Evolutionary conservation across 2,113 vertebrate species (phyloP).

Genomic region (Cnemophilus loriae): DNA sequence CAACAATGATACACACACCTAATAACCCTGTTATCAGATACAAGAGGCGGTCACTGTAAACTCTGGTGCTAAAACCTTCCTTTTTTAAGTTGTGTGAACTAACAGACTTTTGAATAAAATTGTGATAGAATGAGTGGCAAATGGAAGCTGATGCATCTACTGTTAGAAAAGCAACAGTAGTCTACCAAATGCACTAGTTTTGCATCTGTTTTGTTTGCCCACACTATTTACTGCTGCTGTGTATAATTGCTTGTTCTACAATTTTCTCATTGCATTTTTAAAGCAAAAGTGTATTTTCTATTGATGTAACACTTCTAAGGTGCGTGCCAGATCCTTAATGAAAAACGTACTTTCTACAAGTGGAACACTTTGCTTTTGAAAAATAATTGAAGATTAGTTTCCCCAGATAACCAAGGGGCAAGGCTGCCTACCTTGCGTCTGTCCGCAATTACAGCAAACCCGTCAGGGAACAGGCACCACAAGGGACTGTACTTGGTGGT

Average conservation of each 20-base stretch:
- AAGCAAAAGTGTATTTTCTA: background rate
- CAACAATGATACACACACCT: conserved; percentile 97
- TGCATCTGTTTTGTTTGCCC: background rate
- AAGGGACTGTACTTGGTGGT: background rate
- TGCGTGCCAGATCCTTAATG: background rate
- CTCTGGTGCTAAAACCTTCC: background rate
- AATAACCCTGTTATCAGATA: conserved; percentile 90
- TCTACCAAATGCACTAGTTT: background rate
- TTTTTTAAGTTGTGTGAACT: background rate
- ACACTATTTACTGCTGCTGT: background rate
- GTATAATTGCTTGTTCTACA: background rate
- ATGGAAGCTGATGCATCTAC: background rate
- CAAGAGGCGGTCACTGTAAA: conserved; percentile 73
- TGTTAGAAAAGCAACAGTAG: background rate
- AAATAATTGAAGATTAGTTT: background rate
- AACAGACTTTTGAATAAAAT: background rate
- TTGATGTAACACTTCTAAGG: background rate
- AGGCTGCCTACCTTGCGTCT: background rate
- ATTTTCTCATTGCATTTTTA: background rate
- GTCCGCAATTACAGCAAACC: background rate
- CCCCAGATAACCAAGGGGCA: no score
- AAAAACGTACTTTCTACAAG: background rate
- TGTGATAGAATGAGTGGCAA: background rate
- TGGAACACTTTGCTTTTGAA: background rate
- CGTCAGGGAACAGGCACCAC: background rate